Conservation (phyloP, 2,888 invertebrate genomes). For the Tyria jacobaeae region DNA sequence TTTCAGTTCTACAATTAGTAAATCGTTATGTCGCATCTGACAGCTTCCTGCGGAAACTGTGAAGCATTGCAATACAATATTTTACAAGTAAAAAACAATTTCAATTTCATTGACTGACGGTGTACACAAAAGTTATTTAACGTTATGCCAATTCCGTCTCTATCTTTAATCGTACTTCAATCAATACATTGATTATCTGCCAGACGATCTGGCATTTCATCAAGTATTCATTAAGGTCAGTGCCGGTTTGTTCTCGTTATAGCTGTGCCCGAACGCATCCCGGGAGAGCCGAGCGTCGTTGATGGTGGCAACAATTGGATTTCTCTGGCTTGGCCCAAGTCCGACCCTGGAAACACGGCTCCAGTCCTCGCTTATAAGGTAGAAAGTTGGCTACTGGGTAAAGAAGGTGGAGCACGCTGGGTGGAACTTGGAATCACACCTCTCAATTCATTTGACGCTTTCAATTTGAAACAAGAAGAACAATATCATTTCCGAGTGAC, state of each 20-base stretch:
- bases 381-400: conserved; percentile 92
- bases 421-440: conserved; percentile 92
- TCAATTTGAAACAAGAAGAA: conserved; percentile 92
- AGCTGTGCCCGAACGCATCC: conserved; percentile 94
- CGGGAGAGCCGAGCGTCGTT: conserved; percentile 91
- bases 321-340: conserved; percentile 94
- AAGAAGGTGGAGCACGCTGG: conserved; percentile 95
- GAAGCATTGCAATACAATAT: too few species aligned
- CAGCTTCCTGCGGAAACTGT: too few species aligned
- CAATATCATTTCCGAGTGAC: conserved; percentile 96
- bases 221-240: conserved; percentile 75
- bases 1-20: too few species aligned
- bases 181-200: conserved; percentile 64
- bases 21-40: too few species aligned
- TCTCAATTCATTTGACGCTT: conserved; percentile 93
- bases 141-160: conserved; percentile 42
- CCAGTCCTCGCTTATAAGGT: conserved; percentile 94
- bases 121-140: conserved; percentile 33
- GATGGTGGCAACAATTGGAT: conserved; percentile 95
- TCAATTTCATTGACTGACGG: neutral
- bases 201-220: conserved; percentile 70
- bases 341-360: conserved; percentile 88
- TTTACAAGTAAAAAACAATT: too few species aligned
- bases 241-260: conserved; percentile 72
- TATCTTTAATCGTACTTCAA: conserved; percentile 39